A percentile compares a stretch with the other conserved stretches of the same genome.
phyloP scores from a whole-genome alignment of 2,888 invertebrate species.

The Gerris lacustris region DNA sequence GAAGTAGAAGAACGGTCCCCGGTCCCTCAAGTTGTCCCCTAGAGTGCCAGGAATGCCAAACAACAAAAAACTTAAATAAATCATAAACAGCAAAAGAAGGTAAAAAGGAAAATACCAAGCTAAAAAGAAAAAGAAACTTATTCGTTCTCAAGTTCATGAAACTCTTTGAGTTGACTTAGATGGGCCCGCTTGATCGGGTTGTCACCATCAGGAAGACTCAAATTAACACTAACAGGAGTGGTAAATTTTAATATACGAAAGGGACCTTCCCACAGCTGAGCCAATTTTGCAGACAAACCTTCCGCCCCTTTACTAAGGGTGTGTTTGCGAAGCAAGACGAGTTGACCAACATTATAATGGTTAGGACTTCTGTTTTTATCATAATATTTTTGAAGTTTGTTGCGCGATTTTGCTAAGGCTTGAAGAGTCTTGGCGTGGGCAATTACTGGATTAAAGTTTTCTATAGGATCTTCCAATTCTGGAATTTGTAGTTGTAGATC shows the following conservation, averaged over 20 bases:
- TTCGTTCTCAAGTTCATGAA: neutral
- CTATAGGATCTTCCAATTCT: neutral
- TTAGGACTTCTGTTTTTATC: neutral
- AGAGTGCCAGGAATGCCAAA: too few relatives aligned
- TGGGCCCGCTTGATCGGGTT: neutral
- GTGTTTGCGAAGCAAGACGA: neutral
- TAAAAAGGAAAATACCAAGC: too few relatives aligned
- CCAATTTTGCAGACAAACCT: neutral
- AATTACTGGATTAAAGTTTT: neutral
- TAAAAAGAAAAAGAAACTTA: neutral
- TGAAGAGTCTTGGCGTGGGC: neutral
- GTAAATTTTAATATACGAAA: neutral
- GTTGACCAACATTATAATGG: neutral
- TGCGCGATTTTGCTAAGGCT: neutral
- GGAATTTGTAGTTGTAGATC: slow-evolving; percentile 6
- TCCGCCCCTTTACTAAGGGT: neutral
- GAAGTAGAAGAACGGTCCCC: neutral
- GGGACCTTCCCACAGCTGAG: neutral
- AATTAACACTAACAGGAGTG: neutral
- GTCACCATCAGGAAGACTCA: neutral
- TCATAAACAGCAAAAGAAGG: too few relatives aligned
- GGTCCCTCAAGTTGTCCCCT: neutral
- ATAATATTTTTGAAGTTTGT: neutral
- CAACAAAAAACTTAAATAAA: too few relatives aligned
- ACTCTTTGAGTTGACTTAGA: neutral